A percentile compares a stretch with the other conserved stretches of the same genome.
phyloP scores from a whole-genome alignment of 2,888 invertebrate genomes.

The Oscheius onirici region DNA sequence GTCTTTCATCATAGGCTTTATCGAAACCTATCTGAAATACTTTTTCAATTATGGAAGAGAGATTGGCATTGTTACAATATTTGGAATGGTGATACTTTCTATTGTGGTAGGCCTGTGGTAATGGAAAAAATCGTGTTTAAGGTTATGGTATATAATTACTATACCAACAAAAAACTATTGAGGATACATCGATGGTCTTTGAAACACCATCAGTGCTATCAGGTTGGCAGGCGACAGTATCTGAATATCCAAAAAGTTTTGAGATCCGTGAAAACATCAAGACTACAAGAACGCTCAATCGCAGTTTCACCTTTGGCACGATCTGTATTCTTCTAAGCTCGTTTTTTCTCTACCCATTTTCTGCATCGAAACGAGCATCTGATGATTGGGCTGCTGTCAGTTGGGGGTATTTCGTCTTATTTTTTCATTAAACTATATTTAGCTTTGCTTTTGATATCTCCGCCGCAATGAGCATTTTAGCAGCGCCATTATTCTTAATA shows the following conservation, averaged over 20 bases:
- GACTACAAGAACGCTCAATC: background rate
- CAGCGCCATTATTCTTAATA: background rate
- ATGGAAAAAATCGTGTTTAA: background rate
- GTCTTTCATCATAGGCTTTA: background rate
- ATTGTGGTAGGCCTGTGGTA: background rate
- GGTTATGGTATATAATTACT: slow-evolving; percentile 18
- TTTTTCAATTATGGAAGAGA: slow-evolving; percentile 11
- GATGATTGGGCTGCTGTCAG: background rate
- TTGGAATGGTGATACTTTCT: background rate
- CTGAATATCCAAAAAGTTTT: background rate
- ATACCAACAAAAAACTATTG: slow-evolving; percentile 13
- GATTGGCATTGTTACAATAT: background rate
- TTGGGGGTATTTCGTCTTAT: background rate
- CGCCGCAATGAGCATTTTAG: background rate
- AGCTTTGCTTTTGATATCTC: slow-evolving; percentile 7
- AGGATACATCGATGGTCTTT: background rate
- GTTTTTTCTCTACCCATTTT: background rate
- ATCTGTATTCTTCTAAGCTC: background rate
- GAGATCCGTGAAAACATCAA: slow-evolving; percentile 17
- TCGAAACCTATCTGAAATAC: slow-evolving; percentile 7
- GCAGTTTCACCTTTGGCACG: slow-evolving; percentile 9
- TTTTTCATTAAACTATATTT: background rate
- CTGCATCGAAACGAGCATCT: background rate
- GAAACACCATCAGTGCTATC: background rate
- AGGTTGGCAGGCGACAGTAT: background rate